Evolutionary conservation across 2,888 invertebrate genomes (phyloP).

Genomic region (Rhaphigaster nebulosa): DNA sequence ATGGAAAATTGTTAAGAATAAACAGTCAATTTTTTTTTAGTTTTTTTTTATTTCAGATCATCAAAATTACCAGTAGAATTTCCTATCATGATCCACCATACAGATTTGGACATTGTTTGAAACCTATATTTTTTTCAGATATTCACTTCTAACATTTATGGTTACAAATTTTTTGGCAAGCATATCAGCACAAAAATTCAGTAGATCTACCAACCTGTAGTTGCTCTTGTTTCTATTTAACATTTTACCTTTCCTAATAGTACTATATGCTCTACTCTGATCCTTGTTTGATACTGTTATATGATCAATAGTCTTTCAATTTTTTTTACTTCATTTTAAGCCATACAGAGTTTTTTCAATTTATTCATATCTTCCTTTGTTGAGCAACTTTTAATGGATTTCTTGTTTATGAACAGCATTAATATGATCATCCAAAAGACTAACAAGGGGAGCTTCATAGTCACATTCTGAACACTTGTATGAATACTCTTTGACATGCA

Average conservation of each 20-base stretch:
- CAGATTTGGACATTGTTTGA: background rate
- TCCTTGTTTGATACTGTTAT: background rate
- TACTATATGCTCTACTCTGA: background rate
- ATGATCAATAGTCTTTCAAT: background rate
- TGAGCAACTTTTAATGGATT: background rate
- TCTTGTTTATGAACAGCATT: background rate
- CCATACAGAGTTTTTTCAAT: background rate
- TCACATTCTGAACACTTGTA: conserved; percentile 4
- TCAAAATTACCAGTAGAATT: too few species aligned
- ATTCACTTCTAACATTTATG: background rate
- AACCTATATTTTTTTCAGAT: background rate
- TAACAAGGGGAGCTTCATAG: background rate
- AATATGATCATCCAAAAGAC: background rate
- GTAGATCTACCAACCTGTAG: background rate
- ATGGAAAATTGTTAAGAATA: too few species aligned
- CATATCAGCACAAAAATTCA: background rate
- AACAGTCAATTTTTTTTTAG: too few species aligned
- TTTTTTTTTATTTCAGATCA: too few species aligned
- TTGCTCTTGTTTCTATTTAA: background rate
- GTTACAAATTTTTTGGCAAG: background rate
- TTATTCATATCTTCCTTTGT: background rate
- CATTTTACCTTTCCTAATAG: background rate
- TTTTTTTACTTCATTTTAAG: background rate
- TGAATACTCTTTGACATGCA: background rate
- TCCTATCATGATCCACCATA: background rate